phyloP scores from a whole-genome alignment of 2,888 invertebrate genomes.

The Aromia moschata region DNA sequence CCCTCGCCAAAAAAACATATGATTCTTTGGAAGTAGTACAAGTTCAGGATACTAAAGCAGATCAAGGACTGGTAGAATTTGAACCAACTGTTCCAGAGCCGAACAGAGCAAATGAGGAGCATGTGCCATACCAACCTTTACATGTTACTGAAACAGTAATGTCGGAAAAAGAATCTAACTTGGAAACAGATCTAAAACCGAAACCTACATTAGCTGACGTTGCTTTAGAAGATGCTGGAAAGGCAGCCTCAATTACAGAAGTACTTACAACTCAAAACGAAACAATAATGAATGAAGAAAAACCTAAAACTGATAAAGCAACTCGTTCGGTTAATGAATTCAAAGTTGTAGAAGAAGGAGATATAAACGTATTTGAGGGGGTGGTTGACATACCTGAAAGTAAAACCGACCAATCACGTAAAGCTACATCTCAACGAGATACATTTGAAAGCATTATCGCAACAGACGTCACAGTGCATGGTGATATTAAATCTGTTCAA shows the following conservation, averaged over 20 bases:
- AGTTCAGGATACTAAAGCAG: conserved; percentile 46
- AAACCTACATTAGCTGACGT: conserved; percentile 50
- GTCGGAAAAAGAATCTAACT: conserved; percentile 43
- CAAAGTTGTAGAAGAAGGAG: conserved; percentile 33
- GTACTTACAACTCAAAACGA: conserved; percentile 59
- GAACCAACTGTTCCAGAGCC: conserved; percentile 39
- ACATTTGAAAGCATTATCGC: conserved; percentile 61
- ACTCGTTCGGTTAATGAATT: conserved; percentile 32
- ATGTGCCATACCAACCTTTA: conserved; percentile 39
- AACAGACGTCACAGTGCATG: conserved; percentile 51
- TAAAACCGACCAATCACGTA: conserved; percentile 43
- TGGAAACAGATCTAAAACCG: conserved; percentile 29
- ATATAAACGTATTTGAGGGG: conserved; percentile 41
- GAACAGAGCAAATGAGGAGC: conserved; percentile 43
- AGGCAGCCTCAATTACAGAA: conserved; percentile 54
- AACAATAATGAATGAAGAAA: conserved; percentile 42
- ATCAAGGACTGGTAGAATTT: conserved; percentile 47
- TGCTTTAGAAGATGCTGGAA: conserved; percentile 52
- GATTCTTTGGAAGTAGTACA: conserved; percentile 54
- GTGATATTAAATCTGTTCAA: conserved; percentile 41
- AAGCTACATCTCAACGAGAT: conserved; percentile 58
- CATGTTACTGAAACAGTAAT: conserved; percentile 44
- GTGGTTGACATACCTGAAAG: conserved; percentile 50
- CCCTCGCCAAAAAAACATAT: conserved; percentile 47
- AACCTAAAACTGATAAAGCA: conserved; percentile 33